These are phyloP conservation scores for Malacoraja senta DNA, from an alignment of 2,797 vertebrate genomes.

Conservation along the genomic window DNA sequence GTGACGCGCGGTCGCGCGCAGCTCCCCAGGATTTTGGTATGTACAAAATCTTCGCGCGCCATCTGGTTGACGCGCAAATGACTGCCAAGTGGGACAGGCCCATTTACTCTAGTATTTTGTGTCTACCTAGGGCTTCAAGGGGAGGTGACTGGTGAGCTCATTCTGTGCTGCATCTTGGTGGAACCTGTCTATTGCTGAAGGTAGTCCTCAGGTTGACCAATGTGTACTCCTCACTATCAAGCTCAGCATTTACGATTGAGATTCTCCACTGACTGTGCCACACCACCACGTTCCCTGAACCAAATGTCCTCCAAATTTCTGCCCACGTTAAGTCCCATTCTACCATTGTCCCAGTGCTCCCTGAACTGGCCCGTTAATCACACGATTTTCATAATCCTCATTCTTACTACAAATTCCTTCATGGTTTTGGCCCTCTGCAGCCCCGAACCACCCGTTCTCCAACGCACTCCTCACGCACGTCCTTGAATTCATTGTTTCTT, in stretches of 20 bases:
- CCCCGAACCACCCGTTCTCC: background rate
- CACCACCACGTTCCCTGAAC: background rate
- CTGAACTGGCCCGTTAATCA: background rate
- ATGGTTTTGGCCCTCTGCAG: background rate
- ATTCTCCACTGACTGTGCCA: background rate
- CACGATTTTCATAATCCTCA: background rate
- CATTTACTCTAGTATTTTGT: too few species aligned
- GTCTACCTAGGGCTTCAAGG: too few species aligned
- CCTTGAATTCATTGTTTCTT: background rate
- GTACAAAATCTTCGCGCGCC: too few species aligned
- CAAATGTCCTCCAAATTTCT: background rate
- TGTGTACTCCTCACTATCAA: background rate
- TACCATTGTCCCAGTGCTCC: background rate
- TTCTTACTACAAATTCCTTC: background rate
- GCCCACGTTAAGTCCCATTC: background rate
- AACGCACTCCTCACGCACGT: background rate
- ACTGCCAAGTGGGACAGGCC: too few species aligned
- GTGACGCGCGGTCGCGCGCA: too few species aligned
- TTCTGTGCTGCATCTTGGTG: too few species aligned
- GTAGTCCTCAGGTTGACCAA: too few species aligned
- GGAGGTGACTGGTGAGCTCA: too few species aligned
- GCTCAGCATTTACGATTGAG: background rate
- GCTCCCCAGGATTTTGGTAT: too few species aligned
- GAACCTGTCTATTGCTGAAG: too few species aligned
- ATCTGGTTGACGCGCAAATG: too few species aligned